These are phyloP conservation scores for Meandrusa payeni DNA, from an alignment of 2,888 invertebrate genomes.

Conservation along the genomic window DNA sequence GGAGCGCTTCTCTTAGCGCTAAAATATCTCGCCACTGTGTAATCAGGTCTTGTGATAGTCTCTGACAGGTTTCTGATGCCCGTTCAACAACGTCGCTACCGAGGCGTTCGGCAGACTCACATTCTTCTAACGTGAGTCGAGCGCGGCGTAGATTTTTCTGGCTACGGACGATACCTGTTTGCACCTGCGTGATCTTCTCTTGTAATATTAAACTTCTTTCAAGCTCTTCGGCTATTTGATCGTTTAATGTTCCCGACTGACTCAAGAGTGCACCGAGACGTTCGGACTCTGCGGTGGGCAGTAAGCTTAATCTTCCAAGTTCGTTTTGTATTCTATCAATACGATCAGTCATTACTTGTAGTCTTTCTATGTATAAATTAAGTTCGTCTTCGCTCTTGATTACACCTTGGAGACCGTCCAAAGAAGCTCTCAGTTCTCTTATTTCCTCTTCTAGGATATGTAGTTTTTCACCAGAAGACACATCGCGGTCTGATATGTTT, in stretches of 20 bases:
- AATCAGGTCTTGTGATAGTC: slow-evolving; percentile 84
- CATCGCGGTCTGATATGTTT: slow-evolving; percentile 86
- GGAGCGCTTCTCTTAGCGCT: slow-evolving; percentile 86
- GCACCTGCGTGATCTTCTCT: slow-evolving; percentile 86
- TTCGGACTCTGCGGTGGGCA: slow-evolving; percentile 88
- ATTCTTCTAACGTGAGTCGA: slow-evolving; percentile 84
- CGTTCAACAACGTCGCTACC: slow-evolving; percentile 89
- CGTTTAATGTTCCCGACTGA: slow-evolving; percentile 86
- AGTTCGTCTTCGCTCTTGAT: slow-evolving; percentile 92
- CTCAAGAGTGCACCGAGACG: slow-evolving; percentile 86
- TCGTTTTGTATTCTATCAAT: slow-evolving; percentile 91
- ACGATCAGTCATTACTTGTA: slow-evolving; percentile 88
- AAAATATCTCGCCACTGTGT: slow-evolving; percentile 90
- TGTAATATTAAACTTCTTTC: slow-evolving; percentile 88
- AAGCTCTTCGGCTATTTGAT: slow-evolving; percentile 87
- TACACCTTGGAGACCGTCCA: slow-evolving; percentile 87
- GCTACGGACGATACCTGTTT: slow-evolving; percentile 85
- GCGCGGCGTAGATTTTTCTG: slow-evolving; percentile 85
- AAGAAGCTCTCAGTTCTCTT: slow-evolving; percentile 84
- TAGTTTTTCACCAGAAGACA: slow-evolving; percentile 88
- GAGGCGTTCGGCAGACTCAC: slow-evolving; percentile 86
- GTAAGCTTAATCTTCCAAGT: slow-evolving; percentile 86
- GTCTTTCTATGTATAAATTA: slow-evolving; percentile 88
- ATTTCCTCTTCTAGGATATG: slow-evolving; percentile 88
- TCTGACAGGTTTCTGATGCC: slow-evolving; percentile 87